A percentile compares a stretch with the other conserved stretches of the same genome.
Conservation (phyloP, 35 echinoderm and acorn worm species). For the Lytechinus variegatus region DNA sequence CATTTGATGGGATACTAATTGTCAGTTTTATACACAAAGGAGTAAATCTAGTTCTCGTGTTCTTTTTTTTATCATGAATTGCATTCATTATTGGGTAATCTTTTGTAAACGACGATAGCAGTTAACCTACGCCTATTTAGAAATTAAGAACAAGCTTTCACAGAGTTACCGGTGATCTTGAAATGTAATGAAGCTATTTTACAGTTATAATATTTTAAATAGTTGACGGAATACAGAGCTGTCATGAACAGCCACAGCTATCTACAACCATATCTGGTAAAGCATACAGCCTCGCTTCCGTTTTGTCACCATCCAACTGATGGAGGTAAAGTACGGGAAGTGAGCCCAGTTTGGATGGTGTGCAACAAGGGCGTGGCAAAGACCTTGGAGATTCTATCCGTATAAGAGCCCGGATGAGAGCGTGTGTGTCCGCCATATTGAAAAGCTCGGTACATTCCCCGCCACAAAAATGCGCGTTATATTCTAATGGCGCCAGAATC, state of each 20-base stretch:
- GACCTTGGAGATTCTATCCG: not conserved
- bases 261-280: constrained; percentile 28
- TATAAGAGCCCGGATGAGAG: not conserved
- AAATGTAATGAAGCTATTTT: not conserved
- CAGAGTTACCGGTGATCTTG: not conserved
- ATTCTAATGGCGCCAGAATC: constrained; percentile 76
- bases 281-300: not conserved
- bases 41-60: too few relatives aligned
- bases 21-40: too few relatives aligned
- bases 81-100: not conserved
- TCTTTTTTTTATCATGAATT: not conserved
- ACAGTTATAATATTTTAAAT: not conserved
- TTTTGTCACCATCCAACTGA: not conserved
- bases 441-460: constrained; percentile 64
- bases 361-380: not conserved
- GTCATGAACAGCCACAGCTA: constrained; percentile 35
- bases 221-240: not conserved
- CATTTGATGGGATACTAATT: too few relatives aligned
- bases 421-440: constrained; percentile 34
- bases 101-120: not conserved
- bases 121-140: not conserved
- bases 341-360: not conserved
- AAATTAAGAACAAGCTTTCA: not conserved
- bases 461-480: constrained; percentile 75
- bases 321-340: not conserved